These are phyloP conservation scores for Eupristina koningsbergeri DNA, from an alignment of 1,140 invertebrate genomes.

Conservation along the genomic window DNA sequence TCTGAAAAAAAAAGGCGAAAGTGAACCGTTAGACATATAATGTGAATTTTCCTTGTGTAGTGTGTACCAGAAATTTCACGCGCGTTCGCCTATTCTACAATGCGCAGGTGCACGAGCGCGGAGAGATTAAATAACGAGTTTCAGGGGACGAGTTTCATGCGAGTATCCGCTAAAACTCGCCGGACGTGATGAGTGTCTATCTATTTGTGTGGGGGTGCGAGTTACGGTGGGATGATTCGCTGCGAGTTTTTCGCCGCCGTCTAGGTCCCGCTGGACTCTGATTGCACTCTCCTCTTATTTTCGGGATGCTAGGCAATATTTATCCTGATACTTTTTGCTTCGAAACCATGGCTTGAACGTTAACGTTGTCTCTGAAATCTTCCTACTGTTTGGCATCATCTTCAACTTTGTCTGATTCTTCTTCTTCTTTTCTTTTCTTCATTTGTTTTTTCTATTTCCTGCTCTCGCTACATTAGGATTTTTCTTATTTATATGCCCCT, in stretches of 20 bases:
- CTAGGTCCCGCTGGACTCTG: neutral
- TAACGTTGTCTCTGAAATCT: slow-evolving; percentile 22
- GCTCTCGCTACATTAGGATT: neutral
- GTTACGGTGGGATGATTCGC: slow-evolving; percentile 5
- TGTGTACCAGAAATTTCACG: slow-evolving; percentile 51
- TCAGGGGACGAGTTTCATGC: slow-evolving; percentile 48
- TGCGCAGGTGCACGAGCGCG: slow-evolving; percentile 34
- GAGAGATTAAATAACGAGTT: slow-evolving; percentile 54
- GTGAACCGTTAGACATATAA: slow-evolving; percentile 40
- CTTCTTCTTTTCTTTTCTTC: neutral
- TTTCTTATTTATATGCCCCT: neutral
- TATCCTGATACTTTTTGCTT: slow-evolving; percentile 22
- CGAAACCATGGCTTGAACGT: neutral
- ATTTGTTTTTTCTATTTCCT: neutral
- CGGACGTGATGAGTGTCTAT: neutral
- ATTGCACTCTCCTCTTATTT: slow-evolving; percentile 22
- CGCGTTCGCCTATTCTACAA: slow-evolving; percentile 56
- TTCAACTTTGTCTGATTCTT: neutral
- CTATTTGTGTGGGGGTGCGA: neutral
- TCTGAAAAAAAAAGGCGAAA: too few relatives aligned
- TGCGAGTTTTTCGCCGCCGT: slow-evolving; percentile 46
- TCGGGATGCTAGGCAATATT: slow-evolving; percentile 29
- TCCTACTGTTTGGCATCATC: neutral
- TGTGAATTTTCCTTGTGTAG: slow-evolving; percentile 56
- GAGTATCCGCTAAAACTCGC: slow-evolving; percentile 37